These are phyloP conservation scores for Pyrocephalus nanus DNA, from an alignment of 2,797 vertebrate genomes.

Conservation along the genomic window DNA sequence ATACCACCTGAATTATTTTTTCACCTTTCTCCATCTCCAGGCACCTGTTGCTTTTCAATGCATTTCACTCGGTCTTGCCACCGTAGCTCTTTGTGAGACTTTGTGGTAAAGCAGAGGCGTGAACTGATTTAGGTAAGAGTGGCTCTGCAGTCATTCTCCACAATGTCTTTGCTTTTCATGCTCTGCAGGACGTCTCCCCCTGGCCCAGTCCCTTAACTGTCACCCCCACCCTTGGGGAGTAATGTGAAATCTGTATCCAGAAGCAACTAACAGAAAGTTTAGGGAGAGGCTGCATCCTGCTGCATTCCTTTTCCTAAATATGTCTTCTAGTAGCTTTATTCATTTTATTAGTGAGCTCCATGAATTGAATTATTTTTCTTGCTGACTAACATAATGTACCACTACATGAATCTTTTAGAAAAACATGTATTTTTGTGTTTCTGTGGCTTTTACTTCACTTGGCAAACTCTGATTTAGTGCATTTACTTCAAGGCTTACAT, in stretches of 20 bases:
- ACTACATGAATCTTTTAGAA: not conserved
- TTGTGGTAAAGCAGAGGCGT: not conserved
- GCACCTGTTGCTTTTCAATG: not conserved
- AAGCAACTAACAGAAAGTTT: not conserved
- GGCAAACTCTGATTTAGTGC: not conserved
- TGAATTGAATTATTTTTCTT: not conserved
- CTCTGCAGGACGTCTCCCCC: not conserved
- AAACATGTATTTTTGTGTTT: not conserved
- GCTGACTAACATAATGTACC: not conserved
- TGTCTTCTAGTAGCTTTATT: not conserved
- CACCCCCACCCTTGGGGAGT: fast-evolving
- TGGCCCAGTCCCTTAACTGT: not conserved
- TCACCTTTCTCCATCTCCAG: not conserved
- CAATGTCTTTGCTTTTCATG: not conserved
- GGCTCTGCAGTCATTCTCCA: not conserved
- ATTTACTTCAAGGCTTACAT: not conserved
- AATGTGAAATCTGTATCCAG: not conserved
- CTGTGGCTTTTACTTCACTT: not conserved
- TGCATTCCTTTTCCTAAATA: not conserved
- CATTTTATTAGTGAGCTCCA: not conserved
- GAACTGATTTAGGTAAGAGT: not conserved
- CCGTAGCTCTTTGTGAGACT: not conserved
- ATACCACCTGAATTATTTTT: not conserved
- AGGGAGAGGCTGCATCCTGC: not conserved
- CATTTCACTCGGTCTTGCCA: not conserved